Base-by-base conservation (phyloP, 2,113 vertebrate species). In the Ranitomeya variabilis region DNA sequence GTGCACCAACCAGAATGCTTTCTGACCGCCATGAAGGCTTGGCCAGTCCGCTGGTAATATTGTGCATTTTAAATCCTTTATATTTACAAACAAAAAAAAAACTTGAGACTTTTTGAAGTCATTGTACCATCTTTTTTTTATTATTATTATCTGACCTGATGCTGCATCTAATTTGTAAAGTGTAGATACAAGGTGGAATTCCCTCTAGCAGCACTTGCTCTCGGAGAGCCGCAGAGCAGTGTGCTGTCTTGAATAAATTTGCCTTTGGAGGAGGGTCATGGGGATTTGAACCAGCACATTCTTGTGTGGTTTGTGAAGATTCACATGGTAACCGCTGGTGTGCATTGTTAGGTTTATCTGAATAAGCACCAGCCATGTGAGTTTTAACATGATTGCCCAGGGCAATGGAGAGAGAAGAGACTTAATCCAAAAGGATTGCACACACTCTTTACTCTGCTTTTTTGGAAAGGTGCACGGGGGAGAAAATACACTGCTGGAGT, bases 251-350 rank as follows among this genome's bases (percentile, higher is more conserved):
- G 97, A 98, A 98, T 98, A 97, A 96, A 97, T 97, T 96, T 93
- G 92, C 95, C 93, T 93, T 95, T 91, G 93, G 94, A 94, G 94
- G 91, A 94, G 96, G 95, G 94, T 94, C 93, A 95, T 93, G 95
- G 96, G 96, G 97, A 97, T 97, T 98, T 98, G 97, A 97, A 97
- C 96, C 95, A 94, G 93, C 91, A 95, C 98, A 99, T 99, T 99
- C 98, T 98, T 99, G 96, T 97, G 96, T 96, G 96, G 94, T 94
- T 96, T 95, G 94, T 94, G 96, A 96, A 96, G 97, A 97, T 97
- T 96, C 97, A 96, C 98, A 99, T 99, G 98, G 98, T 98, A 97
- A 99, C 98, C 94, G 93, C 93, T 93, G 95, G 95, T 92, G 94
- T 95, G 96, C 96, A 96, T 96, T 96, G 95, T 96, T 95, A 95